Conservation (phyloP, 35 echinoderm and acorn worm genomes). For the Amphiura filiformis region DNA sequence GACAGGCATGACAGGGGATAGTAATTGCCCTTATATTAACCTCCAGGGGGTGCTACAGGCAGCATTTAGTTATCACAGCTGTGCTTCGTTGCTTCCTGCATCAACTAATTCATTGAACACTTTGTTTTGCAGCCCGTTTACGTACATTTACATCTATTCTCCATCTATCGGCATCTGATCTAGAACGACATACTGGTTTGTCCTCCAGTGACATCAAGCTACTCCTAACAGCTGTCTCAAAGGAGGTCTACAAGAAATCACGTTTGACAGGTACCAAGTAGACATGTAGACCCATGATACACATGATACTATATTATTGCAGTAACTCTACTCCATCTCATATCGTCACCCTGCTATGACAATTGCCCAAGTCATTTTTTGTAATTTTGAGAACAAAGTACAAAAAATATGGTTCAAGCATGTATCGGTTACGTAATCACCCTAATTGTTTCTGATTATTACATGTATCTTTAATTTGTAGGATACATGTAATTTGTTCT, state of each 20-base stretch:
- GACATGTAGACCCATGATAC: neutral
- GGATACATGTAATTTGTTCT: neutral
- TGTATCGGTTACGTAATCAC: too few species aligned
- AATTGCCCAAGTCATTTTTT: too few species aligned
- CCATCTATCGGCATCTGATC: slow-evolving; percentile 66
- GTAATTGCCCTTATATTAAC: too few species aligned
- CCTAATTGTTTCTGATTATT: neutral
- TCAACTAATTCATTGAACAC: too few species aligned
- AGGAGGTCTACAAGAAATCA: slow-evolving; percentile 55
- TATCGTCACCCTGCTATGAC: too few species aligned
- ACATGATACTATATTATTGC: neutral
- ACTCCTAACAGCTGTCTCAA: slow-evolving; percentile 59
- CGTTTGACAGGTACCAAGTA: slow-evolving; percentile 66
- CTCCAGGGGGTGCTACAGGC: too few species aligned
- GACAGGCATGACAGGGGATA: too few species aligned
- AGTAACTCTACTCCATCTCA: too few species aligned
- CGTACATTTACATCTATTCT: slow-evolving; percentile 66
- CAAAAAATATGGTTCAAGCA: too few species aligned
- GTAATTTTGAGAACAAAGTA: too few species aligned
- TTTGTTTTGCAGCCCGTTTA: slow-evolving; percentile 47
- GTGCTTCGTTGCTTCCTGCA: too few species aligned
- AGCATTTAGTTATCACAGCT: too few species aligned
- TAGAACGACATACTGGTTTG: slow-evolving; percentile 70
- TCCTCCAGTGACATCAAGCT: slow-evolving; percentile 44
- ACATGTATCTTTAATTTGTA: neutral